These are phyloP conservation scores for Caenorhabditis wallacei DNA, from an alignment of 2,888 invertebrate genomes.

Conservation along the genomic window DNA sequence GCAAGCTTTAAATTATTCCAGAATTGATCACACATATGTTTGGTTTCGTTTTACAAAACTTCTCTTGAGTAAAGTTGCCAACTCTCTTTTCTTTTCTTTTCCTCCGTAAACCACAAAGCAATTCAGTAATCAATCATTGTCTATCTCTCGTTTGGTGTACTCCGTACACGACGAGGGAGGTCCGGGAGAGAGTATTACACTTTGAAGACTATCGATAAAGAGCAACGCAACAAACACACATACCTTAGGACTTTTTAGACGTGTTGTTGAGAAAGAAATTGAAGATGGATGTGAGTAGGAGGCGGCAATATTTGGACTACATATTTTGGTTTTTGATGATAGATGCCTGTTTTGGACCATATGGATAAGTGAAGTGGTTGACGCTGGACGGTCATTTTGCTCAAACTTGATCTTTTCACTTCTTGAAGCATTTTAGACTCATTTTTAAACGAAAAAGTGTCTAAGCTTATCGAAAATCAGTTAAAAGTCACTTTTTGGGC, in stretches of 20 bases:
- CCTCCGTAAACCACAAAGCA: constrained; percentile 40
- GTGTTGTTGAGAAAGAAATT: constrained; percentile 24
- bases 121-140: constrained; percentile 34
- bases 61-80: neutral
- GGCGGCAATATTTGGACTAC: neutral
- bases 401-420: too few species aligned
- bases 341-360: constrained; percentile 47
- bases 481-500: too few species aligned
- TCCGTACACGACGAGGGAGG: constrained; percentile 20
- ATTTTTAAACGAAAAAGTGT: too few species aligned
- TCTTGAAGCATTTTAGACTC: too few species aligned
- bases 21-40: too few species aligned
- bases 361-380: too few species aligned
- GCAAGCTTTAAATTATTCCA: too few species aligned
- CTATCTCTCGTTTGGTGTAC: neutral
- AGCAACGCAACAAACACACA: constrained; percentile 16
- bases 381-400: too few species aligned
- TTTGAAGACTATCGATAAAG: neutral
- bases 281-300: constrained; percentile 14
- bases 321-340: constrained; percentile 23
- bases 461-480: too few species aligned
- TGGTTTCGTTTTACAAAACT: constrained; percentile 17
- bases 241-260: constrained; percentile 11
- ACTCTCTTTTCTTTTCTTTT: too few species aligned
- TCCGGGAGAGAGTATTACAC: constrained; percentile 26